phyloP scores from a whole-genome alignment of 2,888 invertebrate genomes.

The Eristalis arbustorum region DNA sequence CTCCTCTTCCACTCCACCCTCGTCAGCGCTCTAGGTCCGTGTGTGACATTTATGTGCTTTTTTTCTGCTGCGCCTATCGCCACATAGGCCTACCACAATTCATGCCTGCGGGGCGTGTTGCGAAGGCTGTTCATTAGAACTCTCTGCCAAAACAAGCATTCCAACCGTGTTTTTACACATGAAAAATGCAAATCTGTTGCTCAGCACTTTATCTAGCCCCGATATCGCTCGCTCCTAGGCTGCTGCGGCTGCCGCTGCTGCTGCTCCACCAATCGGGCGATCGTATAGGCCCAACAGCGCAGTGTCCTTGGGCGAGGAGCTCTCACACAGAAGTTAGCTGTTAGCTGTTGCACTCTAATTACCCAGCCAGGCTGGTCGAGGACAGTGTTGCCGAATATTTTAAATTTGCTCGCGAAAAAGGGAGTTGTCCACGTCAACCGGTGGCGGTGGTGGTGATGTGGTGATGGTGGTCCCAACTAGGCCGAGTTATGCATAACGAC shows the following conservation, averaged over 20 bases:
- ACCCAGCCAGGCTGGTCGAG: constrained; percentile 61
- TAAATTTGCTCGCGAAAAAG: constrained; percentile 57
- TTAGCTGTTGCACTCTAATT: constrained; percentile 62
- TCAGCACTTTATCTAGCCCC: constrained; percentile 60
- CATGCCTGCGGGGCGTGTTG: constrained; percentile 57
- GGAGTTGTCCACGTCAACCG: constrained; percentile 59
- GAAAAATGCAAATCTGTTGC: constrained; percentile 66
- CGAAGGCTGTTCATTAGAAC: constrained; percentile 65
- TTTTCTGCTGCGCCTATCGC: background rate
- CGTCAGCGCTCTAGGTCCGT: background rate
- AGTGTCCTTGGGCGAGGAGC: constrained; percentile 59
- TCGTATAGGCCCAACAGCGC: constrained; percentile 51
- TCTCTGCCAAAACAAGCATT: constrained; percentile 55
- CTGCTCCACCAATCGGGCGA: background rate
- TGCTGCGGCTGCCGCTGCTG: background rate
- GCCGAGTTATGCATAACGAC: constrained; percentile 66
- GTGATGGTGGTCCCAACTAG: constrained; percentile 40
- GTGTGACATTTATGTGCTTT: background rate
- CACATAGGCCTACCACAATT: background rate
- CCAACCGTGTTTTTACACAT: constrained; percentile 45
- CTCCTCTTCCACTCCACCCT: background rate
- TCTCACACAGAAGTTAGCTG: constrained; percentile 38
- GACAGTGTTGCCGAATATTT: constrained; percentile 66
- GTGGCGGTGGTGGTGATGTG: background rate
- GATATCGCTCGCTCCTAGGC: constrained; percentile 38